Percentiles rank a stretch among this genome's conserved stretches.
phyloP scores from a whole-genome alignment of 1,140 invertebrate species.

The Colletes gigas region DNA sequence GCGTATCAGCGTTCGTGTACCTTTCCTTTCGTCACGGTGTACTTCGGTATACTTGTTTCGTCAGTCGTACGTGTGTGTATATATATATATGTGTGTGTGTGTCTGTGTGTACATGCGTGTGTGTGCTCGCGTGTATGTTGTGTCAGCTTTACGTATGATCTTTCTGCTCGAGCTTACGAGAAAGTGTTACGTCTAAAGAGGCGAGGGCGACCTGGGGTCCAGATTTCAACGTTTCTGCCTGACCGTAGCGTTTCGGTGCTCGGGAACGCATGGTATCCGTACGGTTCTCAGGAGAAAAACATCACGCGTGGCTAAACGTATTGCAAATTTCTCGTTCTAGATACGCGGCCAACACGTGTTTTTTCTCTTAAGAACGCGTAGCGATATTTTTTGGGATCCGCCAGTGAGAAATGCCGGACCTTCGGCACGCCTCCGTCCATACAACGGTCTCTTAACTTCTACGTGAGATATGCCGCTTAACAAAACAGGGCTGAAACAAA shows the following conservation, averaged over 20 bases:
- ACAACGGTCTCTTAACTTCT: slow-evolving; percentile 53
- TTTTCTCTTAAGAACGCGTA: no score
- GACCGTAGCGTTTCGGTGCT: slow-evolving; percentile 10
- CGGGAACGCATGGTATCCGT: slow-evolving; percentile 10
- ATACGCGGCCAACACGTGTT: no score
- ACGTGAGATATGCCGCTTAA: slow-evolving; percentile 59
- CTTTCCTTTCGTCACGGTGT: not conserved
- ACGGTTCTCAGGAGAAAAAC: not conserved
- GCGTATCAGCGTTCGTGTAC: not conserved
- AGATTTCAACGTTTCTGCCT: slow-evolving; percentile 36
- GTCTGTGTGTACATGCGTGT: not conserved
- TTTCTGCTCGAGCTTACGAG: slow-evolving; percentile 42
- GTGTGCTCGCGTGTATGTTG: not conserved
- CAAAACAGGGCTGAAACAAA: slow-evolving; percentile 41
- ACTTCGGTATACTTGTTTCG: not conserved
- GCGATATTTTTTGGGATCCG: no score
- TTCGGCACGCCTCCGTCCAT: slow-evolving; percentile 40
- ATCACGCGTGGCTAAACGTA: no score
- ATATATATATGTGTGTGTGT: not conserved
- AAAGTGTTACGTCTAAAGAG: slow-evolving; percentile 60
- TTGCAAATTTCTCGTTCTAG: no score
- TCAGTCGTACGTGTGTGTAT: not conserved
- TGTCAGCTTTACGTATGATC: slow-evolving; percentile 55
- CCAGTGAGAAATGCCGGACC: slow-evolving; percentile 26
- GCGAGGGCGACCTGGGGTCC: slow-evolving; percentile 49